A percentile compares a stretch with the other conserved stretches of the same genome.
Conservation (phyloP, 2,113 vertebrate genomes). For the Rhynchomys soricoides region DNA sequence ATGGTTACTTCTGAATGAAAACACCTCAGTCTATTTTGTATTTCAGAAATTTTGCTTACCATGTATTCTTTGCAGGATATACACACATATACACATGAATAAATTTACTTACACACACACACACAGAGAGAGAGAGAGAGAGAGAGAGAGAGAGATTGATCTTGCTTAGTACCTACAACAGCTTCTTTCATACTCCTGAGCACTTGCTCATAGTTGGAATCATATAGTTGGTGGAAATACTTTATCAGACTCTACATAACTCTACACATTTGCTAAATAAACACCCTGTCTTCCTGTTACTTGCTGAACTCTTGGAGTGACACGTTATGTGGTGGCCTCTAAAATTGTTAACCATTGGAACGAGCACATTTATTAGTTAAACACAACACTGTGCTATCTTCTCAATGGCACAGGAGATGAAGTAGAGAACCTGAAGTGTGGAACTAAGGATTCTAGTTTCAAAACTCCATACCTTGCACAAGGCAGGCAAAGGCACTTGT, state of each 20-base stretch:
- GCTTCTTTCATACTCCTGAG: fast-evolving
- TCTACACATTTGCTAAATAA: background rate
- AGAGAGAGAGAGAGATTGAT: no score
- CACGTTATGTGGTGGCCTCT: background rate
- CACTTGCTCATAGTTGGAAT: background rate
- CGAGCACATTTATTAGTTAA: background rate
- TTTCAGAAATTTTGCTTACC: background rate
- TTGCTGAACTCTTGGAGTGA: background rate
- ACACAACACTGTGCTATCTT: background rate
- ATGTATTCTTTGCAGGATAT: background rate
- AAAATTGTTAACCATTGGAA: background rate
- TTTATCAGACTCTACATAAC: background rate
- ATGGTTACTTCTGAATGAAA: background rate
- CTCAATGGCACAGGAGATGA: background rate
- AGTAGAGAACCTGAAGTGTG: background rate
- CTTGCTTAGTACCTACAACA: background rate
- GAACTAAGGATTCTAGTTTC: background rate
- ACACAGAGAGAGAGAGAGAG: no score
- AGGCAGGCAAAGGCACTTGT: background rate
- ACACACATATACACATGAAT: no score
- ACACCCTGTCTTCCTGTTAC: background rate
- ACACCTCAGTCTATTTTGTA: background rate
- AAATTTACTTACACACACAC: background rate
- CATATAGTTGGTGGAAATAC: background rate
- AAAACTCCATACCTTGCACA: background rate